Evolutionary conservation across 2,797 vertebrate species (phyloP).

Genomic region (Molossus alvarezi): DNA sequence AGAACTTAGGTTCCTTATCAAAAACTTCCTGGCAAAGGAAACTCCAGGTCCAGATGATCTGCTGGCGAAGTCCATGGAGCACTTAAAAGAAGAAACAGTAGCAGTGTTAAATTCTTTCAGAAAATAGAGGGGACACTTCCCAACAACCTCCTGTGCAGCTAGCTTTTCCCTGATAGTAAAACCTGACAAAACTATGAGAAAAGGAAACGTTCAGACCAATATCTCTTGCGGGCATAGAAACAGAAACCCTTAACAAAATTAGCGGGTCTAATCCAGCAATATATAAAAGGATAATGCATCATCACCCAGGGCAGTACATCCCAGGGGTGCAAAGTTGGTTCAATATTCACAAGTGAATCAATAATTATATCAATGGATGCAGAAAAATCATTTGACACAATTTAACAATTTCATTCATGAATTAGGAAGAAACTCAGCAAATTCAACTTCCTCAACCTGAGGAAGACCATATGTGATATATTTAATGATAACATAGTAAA

Average conservation of each 20-base stretch:
- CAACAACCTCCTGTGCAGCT: not conserved
- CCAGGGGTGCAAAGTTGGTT: not conserved
- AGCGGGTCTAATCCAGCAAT: not conserved
- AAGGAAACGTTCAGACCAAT: not conserved
- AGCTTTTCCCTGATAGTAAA: not conserved
- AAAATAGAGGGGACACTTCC: not conserved
- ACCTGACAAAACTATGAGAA: not conserved
- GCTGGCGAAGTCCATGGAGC: not conserved
- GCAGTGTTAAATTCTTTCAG: not conserved
- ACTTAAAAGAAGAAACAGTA: not conserved
- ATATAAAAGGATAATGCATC: not conserved
- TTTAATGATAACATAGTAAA: not conserved
- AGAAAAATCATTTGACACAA: not conserved
- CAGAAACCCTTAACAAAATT: not conserved
- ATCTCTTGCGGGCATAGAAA: not conserved
- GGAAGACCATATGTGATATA: not conserved
- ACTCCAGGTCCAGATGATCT: not conserved
- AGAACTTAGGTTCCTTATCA: not conserved
- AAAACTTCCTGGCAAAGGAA: not conserved
- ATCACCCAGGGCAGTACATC: not conserved
- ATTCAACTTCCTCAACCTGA: not conserved
- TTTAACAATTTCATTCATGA: not conserved
- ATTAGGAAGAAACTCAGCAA: not conserved
- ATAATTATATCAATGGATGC: not conserved
- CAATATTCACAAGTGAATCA: not conserved